phyloP scores from a whole-genome alignment of 2,113 vertebrate species.

The Macquaria ambigua region DNA sequence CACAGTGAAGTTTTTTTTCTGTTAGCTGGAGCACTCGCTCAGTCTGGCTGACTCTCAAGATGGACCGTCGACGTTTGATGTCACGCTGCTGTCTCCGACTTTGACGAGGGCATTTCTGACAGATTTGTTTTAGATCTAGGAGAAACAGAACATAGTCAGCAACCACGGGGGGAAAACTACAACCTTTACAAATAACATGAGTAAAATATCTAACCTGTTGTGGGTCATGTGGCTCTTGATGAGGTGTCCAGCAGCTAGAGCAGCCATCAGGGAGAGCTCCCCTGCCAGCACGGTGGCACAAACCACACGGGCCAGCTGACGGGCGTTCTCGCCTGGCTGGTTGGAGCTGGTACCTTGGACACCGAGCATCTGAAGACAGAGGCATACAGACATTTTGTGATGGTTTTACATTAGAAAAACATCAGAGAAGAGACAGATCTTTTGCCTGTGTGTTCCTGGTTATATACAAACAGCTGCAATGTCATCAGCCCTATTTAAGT shows the following conservation, averaged over 20 bases:
- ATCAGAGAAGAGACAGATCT: neutral
- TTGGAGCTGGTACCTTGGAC: conserved; percentile 90
- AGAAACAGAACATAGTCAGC: neutral
- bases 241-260: conserved; percentile 94
- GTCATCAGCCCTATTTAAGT: neutral
- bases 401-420: neutral
- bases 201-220: conserved; percentile 87
- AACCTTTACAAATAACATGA: fast-evolving
- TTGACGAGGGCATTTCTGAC: neutral
- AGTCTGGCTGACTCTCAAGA: neutral
- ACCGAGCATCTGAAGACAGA: conserved; percentile 90
- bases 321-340: conserved; percentile 92
- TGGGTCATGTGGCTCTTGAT: conserved; percentile 98
- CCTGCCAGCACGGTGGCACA: conserved; percentile 96
- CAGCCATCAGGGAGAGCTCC: conserved; percentile 96
- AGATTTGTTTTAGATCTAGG: conserved; percentile 63
- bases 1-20: neutral
- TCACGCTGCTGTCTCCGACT: conserved; percentile 9
- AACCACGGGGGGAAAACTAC: fast-evolving
- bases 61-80: neutral
- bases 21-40: neutral
- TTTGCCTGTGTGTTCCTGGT: neutral
- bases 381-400: neutral
- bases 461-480: neutral
- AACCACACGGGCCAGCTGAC: conserved; percentile 93